Evolutionary conservation across 2,888 invertebrate genomes (phyloP), one percentile per base, ranked within the genome.

Genomic region (Ptycholaimellus sp.): DNA sequence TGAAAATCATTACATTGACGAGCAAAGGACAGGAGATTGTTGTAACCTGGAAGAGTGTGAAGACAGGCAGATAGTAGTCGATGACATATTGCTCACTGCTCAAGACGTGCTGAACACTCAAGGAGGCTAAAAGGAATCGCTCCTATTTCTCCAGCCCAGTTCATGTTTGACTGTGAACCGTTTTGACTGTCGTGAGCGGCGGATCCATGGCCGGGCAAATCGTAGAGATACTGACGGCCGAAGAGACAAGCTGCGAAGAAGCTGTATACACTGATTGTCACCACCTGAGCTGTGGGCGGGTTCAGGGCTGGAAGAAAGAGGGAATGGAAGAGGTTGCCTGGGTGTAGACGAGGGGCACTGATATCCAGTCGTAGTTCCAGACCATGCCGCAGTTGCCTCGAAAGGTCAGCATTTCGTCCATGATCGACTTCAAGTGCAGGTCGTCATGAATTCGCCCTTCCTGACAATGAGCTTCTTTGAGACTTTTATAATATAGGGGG

Each of bases 381-480:
- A 58, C 42, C 42, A 49, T 49, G 17, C 60, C 58, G 39, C 61
- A 56, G 38, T 44, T 42, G 11, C 52, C 50, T 25, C 60, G 47
- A 42, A 50, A 59, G 3, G 40, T 38, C 37, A 50, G 42, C n/a
- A n/a, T n/a, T n/a, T n/a, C 59, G 40, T 61, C 55, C 21, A 61
- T 48, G 11, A 62, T 34, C 3, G 51, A 46, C 38, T 59, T 59
- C 28, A 60, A 42, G 32, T 54, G 47, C 34, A 53, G 49, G 20
- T 59, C 57, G 42, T 62, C 61, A 36, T 60, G 56, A 23, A 65
- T 62, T 20, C 57, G 44, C 4, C 58, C 59, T 44, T 65, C 64
- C 33, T 56, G n/a, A n/a, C n/a, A n/a, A n/a, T n/a, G n/a, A n/a
- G n/a, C n/a, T n/a, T n/a, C n/a, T n/a, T n/a, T n/a, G n/a, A n/a